phyloP scores from a whole-genome alignment of 2,888 invertebrate genomes.

The Mythimna vitellina region DNA sequence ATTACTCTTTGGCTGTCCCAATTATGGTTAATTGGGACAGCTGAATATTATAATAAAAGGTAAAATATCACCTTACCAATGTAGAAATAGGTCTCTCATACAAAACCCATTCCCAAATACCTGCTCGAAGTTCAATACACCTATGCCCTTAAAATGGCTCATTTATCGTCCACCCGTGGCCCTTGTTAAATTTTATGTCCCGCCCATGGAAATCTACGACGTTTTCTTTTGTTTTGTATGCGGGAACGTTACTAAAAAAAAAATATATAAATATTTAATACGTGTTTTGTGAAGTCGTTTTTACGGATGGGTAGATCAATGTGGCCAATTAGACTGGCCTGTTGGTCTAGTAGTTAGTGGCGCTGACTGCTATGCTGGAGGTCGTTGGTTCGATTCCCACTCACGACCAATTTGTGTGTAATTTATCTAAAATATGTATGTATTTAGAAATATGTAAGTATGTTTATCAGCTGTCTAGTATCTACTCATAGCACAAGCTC shows the following conservation, averaged over 20 bases:
- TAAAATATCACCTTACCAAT: background rate
- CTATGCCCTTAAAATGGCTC: slow-evolving; percentile 38
- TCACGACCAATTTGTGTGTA: no score
- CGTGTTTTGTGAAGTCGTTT: slow-evolving; percentile 27
- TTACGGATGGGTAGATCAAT: slow-evolving; percentile 27
- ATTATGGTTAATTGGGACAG: background rate
- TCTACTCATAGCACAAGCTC: no score
- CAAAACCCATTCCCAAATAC: background rate
- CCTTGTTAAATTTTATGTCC: slow-evolving; percentile 60
- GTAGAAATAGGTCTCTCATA: slow-evolving; percentile 4
- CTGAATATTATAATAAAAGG: no score
- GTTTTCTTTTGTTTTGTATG: slow-evolving; percentile 59
- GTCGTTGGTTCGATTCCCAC: no score
- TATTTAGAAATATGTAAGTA: no score
- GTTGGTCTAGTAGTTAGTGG: no score
- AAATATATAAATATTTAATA: slow-evolving; percentile 57
- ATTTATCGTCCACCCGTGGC: slow-evolving; percentile 17
- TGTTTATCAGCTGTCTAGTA: no score
- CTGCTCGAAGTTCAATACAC: slow-evolving; percentile 50
- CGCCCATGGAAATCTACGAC: slow-evolving; percentile 43
- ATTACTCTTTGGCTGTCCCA: background rate
- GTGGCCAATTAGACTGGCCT: background rate
- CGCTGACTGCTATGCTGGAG: no score
- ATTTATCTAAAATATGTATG: no score
- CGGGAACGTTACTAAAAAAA: slow-evolving; percentile 22